Evolutionary conservation across 2,113 vertebrate genomes (phyloP).

Genomic region (Marmota monax): DNA sequence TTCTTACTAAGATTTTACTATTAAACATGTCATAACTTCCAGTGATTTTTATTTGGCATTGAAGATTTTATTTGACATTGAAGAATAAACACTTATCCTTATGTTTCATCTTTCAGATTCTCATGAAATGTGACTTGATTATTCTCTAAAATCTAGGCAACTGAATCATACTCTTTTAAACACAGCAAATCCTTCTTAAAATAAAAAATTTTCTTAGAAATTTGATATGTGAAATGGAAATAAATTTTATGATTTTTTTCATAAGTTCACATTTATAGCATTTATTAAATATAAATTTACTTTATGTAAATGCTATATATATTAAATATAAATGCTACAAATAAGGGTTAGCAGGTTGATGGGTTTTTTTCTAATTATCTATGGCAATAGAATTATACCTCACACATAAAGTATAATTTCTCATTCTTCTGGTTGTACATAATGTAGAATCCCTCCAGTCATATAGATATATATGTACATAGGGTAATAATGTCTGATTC

Average conservation of each 20-base stretch:
- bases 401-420: no score
- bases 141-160: background rate
- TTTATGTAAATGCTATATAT: background rate
- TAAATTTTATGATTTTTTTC: slow-evolving; percentile 50
- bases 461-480: no score
- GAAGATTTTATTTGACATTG: slow-evolving; percentile 30
- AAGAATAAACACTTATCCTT: background rate
- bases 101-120: slow-evolving; percentile 43
- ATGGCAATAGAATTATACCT: no score
- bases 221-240: slow-evolving; percentile 18
- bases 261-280: background rate
- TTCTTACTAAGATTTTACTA: slow-evolving; percentile 44
- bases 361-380: background rate
- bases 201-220: slow-evolving; percentile 55
- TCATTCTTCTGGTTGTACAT: no score
- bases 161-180: slow-evolving; percentile 39
- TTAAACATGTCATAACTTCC: background rate
- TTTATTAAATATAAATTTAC: background rate
- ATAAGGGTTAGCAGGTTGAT: background rate
- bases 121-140: background rate
- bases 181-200: background rate
- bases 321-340: slow-evolving; percentile 36
- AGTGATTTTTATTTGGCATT: slow-evolving; percentile 6
- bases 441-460: no score
- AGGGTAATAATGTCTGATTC: no score